A percentile compares a stretch with the other conserved stretches of the same genome.
These are phyloP conservation scores for Triops cancriformis DNA, from an alignment of 1,140 invertebrate genomes.

Conservation along the genomic window DNA sequence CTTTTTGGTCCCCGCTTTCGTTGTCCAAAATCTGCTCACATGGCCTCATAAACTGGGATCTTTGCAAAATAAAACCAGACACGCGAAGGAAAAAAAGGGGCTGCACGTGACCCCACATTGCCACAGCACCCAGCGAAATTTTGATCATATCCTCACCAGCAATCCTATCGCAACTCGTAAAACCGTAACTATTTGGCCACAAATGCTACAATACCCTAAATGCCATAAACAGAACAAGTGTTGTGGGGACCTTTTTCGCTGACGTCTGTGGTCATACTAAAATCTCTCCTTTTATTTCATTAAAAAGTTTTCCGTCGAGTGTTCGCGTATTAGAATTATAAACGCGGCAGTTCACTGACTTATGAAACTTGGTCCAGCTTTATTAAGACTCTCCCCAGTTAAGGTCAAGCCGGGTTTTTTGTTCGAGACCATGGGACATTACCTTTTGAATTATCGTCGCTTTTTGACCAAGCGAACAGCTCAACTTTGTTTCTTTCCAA, in stretches of 20 bases:
- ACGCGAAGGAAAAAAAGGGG: background rate
- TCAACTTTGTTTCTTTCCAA: slow-evolving; percentile 11
- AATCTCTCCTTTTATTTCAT: background rate
- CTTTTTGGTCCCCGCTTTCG: background rate
- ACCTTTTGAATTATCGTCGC: background rate
- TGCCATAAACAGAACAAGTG: background rate
- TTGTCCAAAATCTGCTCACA: background rate
- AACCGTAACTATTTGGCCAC: background rate
- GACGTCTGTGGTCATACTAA: background rate
- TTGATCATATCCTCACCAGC: background rate
- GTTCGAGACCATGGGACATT: background rate
- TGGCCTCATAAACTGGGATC: background rate
- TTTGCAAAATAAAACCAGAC: background rate
- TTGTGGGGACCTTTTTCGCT: background rate
- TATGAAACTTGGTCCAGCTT: background rate
- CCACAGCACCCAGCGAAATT: background rate
- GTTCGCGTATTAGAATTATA: too few relatives aligned
- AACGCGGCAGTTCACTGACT: background rate
- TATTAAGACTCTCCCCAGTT: background rate
- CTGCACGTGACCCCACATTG: background rate
- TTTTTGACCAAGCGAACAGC: background rate
- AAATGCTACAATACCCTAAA: background rate
- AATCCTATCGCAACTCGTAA: background rate
- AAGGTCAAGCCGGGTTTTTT: background rate
- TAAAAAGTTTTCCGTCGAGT: too few relatives aligned